These are phyloP conservation scores for Drosophila bocqueti DNA, from an alignment of 1,140 invertebrate species.

Conservation along the genomic window DNA sequence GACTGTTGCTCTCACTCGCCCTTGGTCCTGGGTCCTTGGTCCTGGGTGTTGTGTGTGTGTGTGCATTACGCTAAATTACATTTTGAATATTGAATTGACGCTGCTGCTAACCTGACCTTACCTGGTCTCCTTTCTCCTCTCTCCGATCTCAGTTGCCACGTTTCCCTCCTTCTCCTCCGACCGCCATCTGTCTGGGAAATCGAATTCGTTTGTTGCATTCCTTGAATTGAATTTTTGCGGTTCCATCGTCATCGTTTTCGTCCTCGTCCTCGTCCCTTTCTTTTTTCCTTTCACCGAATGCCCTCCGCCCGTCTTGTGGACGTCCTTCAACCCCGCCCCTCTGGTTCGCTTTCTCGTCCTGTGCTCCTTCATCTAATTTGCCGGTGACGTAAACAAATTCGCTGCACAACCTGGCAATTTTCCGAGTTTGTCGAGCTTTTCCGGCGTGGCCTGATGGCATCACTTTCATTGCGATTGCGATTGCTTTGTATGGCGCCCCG, in stretches of 20 bases:
- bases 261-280: neutral
- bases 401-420: slow-evolving; percentile 49
- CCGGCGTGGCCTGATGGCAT: slow-evolving; percentile 18
- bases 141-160: too few relatives aligned
- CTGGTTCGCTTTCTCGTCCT: neutral
- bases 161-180: too few relatives aligned
- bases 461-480: slow-evolving; percentile 36
- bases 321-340: neutral
- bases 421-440: slow-evolving; percentile 34
- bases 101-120: slow-evolving; percentile 38
- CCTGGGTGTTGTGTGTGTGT: slow-evolving; percentile 35
- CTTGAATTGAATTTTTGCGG: slow-evolving; percentile 75
- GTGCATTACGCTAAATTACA: slow-evolving; percentile 83
- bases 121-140: neutral
- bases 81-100: slow-evolving; percentile 82
- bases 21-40: slow-evolving; percentile 4
- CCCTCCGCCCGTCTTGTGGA: neutral
- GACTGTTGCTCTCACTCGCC: slow-evolving; percentile 22
- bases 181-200: slow-evolving; percentile 41
- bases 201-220: slow-evolving; percentile 60
- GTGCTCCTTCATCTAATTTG: slow-evolving; percentile 36
- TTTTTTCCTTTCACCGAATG: neutral
- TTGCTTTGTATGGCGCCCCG: neutral
- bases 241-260: slow-evolving; percentile 32
- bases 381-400: slow-evolving; percentile 49